phyloP scores from a whole-genome alignment of 1,140 invertebrate species.

The Apis mellifera region Amel_HAv3.1 CM009935.2:6331501-6332000 shows the following conservation, averaged over 20 bases:
- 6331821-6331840: neutral
- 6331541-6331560: too few relatives aligned
- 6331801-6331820: neutral
- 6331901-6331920: too few relatives aligned
- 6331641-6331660: neutral
- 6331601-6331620: neutral
- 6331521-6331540: neutral
- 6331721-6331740: constrained; percentile 18
- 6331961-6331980: neutral
- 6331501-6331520: neutral
- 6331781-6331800: neutral
- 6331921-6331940: neutral
- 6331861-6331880: too few relatives aligned
- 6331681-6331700: too few relatives aligned
- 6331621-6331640: neutral
- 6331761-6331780: too few relatives aligned
- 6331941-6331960: too few relatives aligned
- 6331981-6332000: neutral
- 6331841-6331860: too few relatives aligned
- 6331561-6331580: neutral
- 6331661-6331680: neutral
- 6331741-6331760: neutral
- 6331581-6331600: fast-evolving
- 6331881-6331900: too few relatives aligned
- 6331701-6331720: neutral